Conservation (phyloP, 1,140 invertebrate species). For the Cydia strobilella region DNA sequence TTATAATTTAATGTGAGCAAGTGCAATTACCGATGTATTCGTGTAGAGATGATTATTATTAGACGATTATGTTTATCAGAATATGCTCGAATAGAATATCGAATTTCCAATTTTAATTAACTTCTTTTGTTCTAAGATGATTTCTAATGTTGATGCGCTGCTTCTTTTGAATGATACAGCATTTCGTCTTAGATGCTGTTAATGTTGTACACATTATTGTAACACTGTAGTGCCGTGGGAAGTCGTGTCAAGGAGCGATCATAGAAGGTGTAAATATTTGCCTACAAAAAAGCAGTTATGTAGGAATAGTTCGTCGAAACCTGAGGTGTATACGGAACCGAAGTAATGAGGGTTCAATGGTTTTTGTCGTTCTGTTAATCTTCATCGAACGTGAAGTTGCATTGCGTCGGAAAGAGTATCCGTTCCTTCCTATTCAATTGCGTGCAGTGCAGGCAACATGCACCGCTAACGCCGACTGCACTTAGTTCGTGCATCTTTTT, state of each 20-base stretch:
- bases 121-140: conserved; percentile 3
- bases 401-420: conserved; percentile 21
- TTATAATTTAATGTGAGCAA: conserved; percentile 20
- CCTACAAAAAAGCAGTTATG: neutral
- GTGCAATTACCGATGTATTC: conserved; percentile 16
- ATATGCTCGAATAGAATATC: conserved; percentile 11
- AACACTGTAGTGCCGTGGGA: neutral
- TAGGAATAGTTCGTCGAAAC: neutral
- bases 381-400: conserved; percentile 25
- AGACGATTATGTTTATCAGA: conserved; percentile 16
- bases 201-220: neutral
- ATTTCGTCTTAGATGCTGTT: conserved; percentile 7
- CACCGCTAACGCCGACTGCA: neutral
- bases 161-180: neutral
- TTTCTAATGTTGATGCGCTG: conserved; percentile 9
- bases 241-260: neutral
- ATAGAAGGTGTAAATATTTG: conserved; percentile 14
- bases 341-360: conserved; percentile 1
- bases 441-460: conserved; percentile 18
- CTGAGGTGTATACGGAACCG: conserved; percentile 14
- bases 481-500: conserved; percentile 6
- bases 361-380: conserved; percentile 26
- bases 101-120: conserved; percentile 16
- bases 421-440: conserved; percentile 21
- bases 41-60: neutral